Evolutionary conservation across 2,797 vertebrate species (phyloP).

Genomic region (Cyclopterus lumpus): DNA sequence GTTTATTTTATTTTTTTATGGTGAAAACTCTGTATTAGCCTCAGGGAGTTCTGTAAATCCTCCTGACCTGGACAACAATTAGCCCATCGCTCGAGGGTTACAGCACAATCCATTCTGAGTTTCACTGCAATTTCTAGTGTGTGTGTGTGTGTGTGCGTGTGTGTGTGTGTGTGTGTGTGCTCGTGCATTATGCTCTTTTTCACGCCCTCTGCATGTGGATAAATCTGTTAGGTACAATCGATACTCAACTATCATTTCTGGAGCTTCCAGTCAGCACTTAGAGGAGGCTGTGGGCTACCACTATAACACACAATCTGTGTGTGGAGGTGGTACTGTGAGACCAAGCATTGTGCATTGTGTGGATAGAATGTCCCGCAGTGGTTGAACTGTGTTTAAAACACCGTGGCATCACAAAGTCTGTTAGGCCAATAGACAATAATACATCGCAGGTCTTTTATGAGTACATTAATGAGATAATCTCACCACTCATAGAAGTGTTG

Average conservation of each 20-base stretch:
- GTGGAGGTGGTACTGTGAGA: neutral
- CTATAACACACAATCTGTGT: neutral
- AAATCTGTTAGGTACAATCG: slow-evolving; percentile 68
- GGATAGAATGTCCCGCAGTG: neutral
- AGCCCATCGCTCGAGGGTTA: slow-evolving; percentile 15
- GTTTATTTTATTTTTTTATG: neutral
- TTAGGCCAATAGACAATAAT: neutral
- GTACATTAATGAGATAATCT: neutral
- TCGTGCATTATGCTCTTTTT: slow-evolving; percentile 41
- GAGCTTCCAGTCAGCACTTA: slow-evolving; percentile 58
- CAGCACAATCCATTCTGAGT: slow-evolving; percentile 13
- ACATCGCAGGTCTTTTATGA: neutral
- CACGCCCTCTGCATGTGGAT: slow-evolving; percentile 62
- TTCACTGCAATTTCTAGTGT: slow-evolving; percentile 1
- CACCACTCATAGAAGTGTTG: too few species aligned
- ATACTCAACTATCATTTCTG: slow-evolving; percentile 62
- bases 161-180: neutral
- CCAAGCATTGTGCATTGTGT: slow-evolving; percentile 24
- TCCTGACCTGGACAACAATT: slow-evolving; percentile 9
- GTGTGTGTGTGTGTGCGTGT: slow-evolving; percentile 6
- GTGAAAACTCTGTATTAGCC: neutral
- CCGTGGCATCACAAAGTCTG: neutral
- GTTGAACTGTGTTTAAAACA: neutral
- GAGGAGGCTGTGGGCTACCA: slow-evolving; percentile 22
- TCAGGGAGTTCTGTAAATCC: neutral